A percentile compares a stretch with the other conserved stretches of the same genome.
phyloP scores from a whole-genome alignment of 2,888 invertebrate species.

The Hartigia nigra region DNA sequence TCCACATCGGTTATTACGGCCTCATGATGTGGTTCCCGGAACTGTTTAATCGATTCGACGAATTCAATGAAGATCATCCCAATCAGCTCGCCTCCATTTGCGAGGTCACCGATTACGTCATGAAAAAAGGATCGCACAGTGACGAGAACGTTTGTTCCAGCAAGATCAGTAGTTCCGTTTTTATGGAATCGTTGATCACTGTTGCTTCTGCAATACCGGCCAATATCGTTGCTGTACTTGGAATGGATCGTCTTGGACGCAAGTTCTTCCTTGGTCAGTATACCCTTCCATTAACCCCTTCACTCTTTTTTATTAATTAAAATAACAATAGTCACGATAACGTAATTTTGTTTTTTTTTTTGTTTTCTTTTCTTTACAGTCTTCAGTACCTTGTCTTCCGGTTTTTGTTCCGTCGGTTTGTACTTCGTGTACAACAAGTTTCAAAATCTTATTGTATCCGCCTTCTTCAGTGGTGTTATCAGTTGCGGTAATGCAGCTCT shows the following conservation, averaged over 20 bases:
- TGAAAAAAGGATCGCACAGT: conserved; percentile 74
- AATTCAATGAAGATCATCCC: conserved; percentile 77
- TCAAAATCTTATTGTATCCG: conserved; percentile 85
- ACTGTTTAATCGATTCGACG: conserved; percentile 90
- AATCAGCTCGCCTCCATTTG: conserved; percentile 72
- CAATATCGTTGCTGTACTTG: conserved; percentile 83
- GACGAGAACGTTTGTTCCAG: conserved; percentile 70
- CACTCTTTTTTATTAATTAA: neutral
- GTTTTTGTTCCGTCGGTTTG: conserved; percentile 85
- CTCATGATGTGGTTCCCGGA: conserved; percentile 98
- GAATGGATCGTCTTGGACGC: conserved; percentile 87
- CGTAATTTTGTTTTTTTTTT: conserved; percentile 20
- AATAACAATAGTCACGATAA: neutral
- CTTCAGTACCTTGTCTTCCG: conserved; percentile 87
- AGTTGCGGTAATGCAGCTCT: conserved; percentile 91
- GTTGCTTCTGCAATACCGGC: conserved; percentile 88
- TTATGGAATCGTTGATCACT: conserved; percentile 88
- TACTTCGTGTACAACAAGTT: conserved; percentile 86
- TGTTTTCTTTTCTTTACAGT: conserved; percentile 70
- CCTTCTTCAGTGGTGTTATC: conserved; percentile 87
- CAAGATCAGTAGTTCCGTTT: conserved; percentile 82
- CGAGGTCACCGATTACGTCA: conserved; percentile 81
- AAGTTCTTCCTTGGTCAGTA: conserved; percentile 82
- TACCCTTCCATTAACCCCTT: neutral
- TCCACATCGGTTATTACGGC: conserved; percentile 95